Percentiles rank a stretch among this genome's conserved stretches.
Conservation (phyloP, 2,113 vertebrate genomes). For the Platichthys stellatus region DNA sequence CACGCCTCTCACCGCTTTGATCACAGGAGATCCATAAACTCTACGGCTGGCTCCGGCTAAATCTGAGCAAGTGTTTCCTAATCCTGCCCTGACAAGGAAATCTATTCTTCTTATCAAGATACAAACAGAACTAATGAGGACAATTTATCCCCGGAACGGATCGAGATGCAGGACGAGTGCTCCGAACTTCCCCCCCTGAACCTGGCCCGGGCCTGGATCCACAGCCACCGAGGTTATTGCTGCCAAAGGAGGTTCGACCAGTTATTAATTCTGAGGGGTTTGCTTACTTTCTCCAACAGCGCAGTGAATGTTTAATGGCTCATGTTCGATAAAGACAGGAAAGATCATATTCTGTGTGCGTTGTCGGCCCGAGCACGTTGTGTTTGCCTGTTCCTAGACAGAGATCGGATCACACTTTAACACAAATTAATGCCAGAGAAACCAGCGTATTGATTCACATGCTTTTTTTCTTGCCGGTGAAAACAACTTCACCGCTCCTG, state of each 20-base stretch:
- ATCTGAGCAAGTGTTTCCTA: slow-evolving; percentile 70
- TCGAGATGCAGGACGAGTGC: background rate
- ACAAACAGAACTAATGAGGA: slow-evolving; percentile 7
- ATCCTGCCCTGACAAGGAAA: slow-evolving; percentile 64
- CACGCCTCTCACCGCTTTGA: slow-evolving; percentile 65
- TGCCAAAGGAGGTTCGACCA: slow-evolving; percentile 5
- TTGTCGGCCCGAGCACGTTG: background rate
- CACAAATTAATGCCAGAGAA: background rate
- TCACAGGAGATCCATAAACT: slow-evolving; percentile 65
- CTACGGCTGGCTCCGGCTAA: slow-evolving; percentile 47
- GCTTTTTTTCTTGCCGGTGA: background rate
- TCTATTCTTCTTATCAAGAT: slow-evolving; percentile 46
- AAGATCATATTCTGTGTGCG: background rate
- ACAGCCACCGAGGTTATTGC: background rate
- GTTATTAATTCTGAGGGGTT: slow-evolving; percentile 5
- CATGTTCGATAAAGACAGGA: slow-evolving; percentile 7
- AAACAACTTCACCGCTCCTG: background rate
- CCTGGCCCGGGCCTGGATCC: background rate
- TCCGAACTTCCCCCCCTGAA: background rate
- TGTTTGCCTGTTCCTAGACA: background rate
- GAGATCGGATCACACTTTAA: background rate
- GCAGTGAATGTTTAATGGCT: slow-evolving; percentile 11
- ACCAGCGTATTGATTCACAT: background rate
- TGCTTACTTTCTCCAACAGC: background rate
- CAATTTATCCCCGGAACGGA: background rate